Base-by-base conservation (phyloP, 2,797 vertebrate genomes). In the Hemibagrus guttatus region DNA sequence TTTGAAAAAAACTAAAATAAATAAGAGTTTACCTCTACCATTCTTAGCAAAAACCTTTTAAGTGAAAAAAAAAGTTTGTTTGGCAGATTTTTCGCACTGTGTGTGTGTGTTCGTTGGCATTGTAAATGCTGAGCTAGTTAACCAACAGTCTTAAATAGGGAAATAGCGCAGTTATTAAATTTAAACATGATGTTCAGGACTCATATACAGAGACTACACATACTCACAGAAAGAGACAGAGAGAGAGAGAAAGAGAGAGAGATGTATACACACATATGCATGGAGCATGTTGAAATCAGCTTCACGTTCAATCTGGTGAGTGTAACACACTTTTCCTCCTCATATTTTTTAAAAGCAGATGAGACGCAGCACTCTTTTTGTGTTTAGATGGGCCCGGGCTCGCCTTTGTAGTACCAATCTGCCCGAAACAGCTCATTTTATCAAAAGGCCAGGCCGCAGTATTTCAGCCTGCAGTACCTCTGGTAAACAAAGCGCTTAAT, bases 401-500 rank as follows among this genome's bases (percentile, higher is more conserved):
- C 72, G 87, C 39, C 89, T 91, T 87, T 91, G 88, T 89, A 88
- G 84, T 81, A 79, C 52, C 71, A 84, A 89, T 89, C 79, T 88
- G 68, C 72, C 66, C 56, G 69, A 87, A 80, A 85, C 46, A 12
- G 81, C 64, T 84, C 64, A 3, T 63, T 82, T 85, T 84, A 71
- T 75, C 81, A 85, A 82, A 82, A 86, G 49, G 42, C 76, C 19
- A 46, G 16, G 72, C 86, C 26, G 63, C 68, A 46, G 86, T 89
- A 78, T 84, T 83, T 83, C 84, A 84, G 86, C 74, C 59, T 63
- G 31, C 84, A 66, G 74, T 85, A 85, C 31, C 61, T 81, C 56
- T 59, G 78, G 61, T 89, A 91, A 92, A 92, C 89, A 89, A 69
- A 81, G 85, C 66, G 11, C 86, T 88, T 90, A 91, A 91, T 90